These are phyloP conservation scores for Hippopotamus amphibius DNA, from an alignment of 2,113 vertebrate species.

Conservation along the genomic window DNA sequence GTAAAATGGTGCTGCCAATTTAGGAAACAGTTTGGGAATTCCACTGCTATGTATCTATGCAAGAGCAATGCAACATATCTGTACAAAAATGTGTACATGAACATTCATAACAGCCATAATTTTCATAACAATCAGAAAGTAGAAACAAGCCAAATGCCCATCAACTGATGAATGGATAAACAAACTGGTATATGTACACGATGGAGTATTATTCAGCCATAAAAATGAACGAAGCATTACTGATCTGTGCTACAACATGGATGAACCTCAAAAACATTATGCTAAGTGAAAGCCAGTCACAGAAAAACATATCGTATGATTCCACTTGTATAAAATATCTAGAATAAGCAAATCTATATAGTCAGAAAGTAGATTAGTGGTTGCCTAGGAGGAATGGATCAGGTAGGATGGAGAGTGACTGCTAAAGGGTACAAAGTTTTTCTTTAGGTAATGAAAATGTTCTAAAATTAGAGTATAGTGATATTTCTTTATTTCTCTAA, in stretches of 20 bases:
- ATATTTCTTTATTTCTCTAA: not conserved
- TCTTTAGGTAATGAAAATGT: not conserved
- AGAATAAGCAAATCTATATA: not conserved
- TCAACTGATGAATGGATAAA: not conserved
- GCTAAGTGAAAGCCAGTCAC: not conserved
- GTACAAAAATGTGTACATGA: not conserved
- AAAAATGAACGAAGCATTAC: not conserved
- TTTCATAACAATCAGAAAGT: not conserved
- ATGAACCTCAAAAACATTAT: not conserved
- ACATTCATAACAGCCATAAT: not conserved
- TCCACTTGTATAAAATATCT: not conserved
- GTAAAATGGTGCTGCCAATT: not conserved
- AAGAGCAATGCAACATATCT: not conserved
- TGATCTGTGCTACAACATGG: not conserved
- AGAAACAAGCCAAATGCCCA: not conserved
- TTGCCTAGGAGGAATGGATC: not conserved
- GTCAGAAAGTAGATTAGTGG: not conserved
- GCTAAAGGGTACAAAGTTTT: not conserved
- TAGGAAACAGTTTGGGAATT: not conserved
- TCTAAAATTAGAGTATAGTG: not conserved
- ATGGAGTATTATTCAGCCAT: not conserved
- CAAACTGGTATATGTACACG: not conserved
- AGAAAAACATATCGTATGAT: not conserved
- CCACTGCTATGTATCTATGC: not conserved
- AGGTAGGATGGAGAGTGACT: not conserved